These are phyloP conservation scores for Pimpla rufipes DNA, from an alignment of 2,888 invertebrate species.

Conservation along the genomic window DNA sequence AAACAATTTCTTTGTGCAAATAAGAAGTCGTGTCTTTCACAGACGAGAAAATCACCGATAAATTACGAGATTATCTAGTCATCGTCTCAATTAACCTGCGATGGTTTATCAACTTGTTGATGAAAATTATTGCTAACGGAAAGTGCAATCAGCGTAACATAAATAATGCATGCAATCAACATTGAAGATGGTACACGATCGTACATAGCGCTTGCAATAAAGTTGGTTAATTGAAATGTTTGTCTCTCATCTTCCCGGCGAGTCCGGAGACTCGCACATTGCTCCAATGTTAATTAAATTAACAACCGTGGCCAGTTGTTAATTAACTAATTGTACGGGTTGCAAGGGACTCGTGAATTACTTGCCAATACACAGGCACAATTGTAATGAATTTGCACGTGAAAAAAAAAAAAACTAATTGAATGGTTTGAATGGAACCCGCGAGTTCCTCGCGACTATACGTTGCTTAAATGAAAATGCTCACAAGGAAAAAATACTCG, in stretches of 20 bases:
- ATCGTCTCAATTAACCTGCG: background rate
- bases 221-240: background rate
- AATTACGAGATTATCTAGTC: background rate
- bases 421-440: background rate
- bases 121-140: background rate
- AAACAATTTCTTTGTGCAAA: background rate
- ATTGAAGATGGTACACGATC: background rate
- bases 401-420: background rate
- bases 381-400: background rate
- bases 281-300: conserved; percentile 13
- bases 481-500: background rate
- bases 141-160: conserved; percentile 7
- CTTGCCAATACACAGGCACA: background rate
- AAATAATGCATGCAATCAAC: conserved; percentile 2
- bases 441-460: background rate
- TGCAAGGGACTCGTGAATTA: background rate
- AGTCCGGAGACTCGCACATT: background rate
- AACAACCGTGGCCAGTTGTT: too few relatives aligned
- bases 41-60: background rate
- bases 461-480: too few relatives aligned
- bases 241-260: background rate
- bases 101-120: background rate
- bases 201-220: background rate
- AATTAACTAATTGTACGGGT: background rate
- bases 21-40: background rate